A percentile compares a stretch with the other conserved stretches of the same genome.
phyloP scores from a whole-genome alignment of 2,113 vertebrate species.

The Grus americana region DNA sequence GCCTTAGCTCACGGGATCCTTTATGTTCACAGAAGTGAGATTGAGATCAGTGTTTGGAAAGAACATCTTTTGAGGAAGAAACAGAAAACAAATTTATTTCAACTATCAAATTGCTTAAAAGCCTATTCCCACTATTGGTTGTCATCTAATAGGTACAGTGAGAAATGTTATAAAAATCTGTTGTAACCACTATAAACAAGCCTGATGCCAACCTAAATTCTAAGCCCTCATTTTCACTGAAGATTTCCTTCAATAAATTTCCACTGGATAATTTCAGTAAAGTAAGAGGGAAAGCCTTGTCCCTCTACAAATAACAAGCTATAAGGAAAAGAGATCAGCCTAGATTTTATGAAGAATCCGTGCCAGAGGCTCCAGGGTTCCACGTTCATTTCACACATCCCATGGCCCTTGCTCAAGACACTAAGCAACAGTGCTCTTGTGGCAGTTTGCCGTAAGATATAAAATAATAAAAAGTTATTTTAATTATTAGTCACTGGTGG shows the following conservation, averaged over 20 bases:
- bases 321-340: not conserved
- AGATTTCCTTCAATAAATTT: not conserved
- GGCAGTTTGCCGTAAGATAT: not conserved
- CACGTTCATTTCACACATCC: not conserved
- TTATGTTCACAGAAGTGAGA: not conserved
- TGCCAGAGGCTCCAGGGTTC: not conserved
- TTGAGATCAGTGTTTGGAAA: not conserved
- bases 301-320: not conserved
- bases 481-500: not conserved
- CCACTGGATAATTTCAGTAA: not conserved
- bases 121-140: not conserved
- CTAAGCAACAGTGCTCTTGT: not conserved
- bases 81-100: not conserved
- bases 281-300: not conserved
- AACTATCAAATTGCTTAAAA: not conserved
- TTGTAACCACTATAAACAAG: not conserved
- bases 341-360: not conserved
- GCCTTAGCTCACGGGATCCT: not conserved
- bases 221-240: not conserved
- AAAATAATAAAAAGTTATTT: not conserved
- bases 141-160: not conserved
- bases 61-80: not conserved
- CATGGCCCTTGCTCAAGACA: not conserved
- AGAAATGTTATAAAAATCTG: not conserved
- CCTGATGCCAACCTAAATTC: not conserved